Evolutionary conservation across 92 coral and sea anemone species (phyloP).

Genomic region (Isaurus tuberculatus): DNA sequence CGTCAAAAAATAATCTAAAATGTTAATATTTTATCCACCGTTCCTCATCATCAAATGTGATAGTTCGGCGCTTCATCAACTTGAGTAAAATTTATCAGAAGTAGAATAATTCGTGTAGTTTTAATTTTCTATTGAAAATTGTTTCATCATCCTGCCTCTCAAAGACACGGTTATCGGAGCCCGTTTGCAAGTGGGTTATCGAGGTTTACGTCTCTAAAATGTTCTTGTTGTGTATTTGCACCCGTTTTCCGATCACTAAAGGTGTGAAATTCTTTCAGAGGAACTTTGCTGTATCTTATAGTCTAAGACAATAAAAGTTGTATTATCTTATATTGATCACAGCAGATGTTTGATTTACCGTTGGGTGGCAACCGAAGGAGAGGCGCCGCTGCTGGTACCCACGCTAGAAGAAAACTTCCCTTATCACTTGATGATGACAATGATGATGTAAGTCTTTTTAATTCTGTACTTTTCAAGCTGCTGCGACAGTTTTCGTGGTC

Average conservation of each 20-base stretch:
- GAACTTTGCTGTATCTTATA: neutral
- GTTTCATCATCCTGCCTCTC: too few relatives aligned
- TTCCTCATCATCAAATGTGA: too few relatives aligned
- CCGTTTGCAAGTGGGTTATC: too few relatives aligned
- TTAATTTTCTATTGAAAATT: neutral
- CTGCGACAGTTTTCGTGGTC: too few relatives aligned
- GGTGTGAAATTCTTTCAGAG: neutral
- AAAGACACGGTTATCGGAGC: too few relatives aligned
- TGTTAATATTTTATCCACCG: too few relatives aligned
- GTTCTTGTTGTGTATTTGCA: too few relatives aligned
- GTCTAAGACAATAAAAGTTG: neutral
- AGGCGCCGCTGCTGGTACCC: conserved; percentile 66
- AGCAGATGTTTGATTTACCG: conserved; percentile 9
- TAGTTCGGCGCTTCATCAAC: neutral
- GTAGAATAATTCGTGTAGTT: neutral
- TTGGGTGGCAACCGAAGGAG: conserved; percentile 44
- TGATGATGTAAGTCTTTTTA: conserved; percentile 71
- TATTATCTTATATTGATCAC: neutral
- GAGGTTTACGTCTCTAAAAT: too few relatives aligned
- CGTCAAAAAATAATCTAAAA: too few relatives aligned
- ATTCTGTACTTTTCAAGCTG: neutral
- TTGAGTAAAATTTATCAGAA: neutral
- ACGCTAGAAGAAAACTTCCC: conserved; percentile 96
- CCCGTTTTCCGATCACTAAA: too few relatives aligned
- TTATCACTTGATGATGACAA: conserved; percentile 85